Base-by-base conservation (phyloP, 1,140 invertebrate species). In the Argopecten irradians region DNA sequence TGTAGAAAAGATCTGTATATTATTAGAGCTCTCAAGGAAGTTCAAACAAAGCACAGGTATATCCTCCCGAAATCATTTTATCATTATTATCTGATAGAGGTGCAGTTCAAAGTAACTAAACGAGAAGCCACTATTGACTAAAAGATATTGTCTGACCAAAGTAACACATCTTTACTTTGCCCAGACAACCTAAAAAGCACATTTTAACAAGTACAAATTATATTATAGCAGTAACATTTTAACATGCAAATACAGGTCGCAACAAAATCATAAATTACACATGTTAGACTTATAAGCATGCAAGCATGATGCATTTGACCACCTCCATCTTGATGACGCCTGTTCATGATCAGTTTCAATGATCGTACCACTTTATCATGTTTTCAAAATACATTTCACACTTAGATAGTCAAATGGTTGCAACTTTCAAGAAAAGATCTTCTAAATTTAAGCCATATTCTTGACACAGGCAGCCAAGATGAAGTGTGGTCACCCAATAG, bases 271-370 rank as follows among this genome's bases (percentile, higher is more conserved):
- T 71, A 71, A 71, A 28, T 8, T 71, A 71, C 55, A 71, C 55
- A 71, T 28, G 55, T 71, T 71, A 71, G 55, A 71, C 55, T 71
- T 71, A 39, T 39, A 71, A 71, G 55, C 55, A 71, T 71, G 55
- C 55, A 71, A 71, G 55, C 55, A 71, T 71, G 55, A 71, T 71
- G 55, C 55, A 71, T 71, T 71, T 71, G 55, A 71, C 55, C 55
- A 71, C 55, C 13, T 71, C 55, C 55, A 71, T 71, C n/a, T 71
- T 71, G n/a, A 71, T 71, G 1, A 71, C 11, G 8, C 8, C n/a
- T 3, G 16, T 22, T n/a, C n/a, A n/a, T n/a, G n/a, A n/a, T n/a
- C n/a, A n/a, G n/a, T n/a, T n/a, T n/a, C n/a, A n/a, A n/a, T n/a
- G n/a, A n/a, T n/a, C n/a, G n/a, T n/a, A n/a, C n/a, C n/a, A n/a